These are phyloP conservation scores for Microplitis deprimator DNA, from an alignment of 2,888 invertebrate species.

Conservation along the genomic window DNA sequence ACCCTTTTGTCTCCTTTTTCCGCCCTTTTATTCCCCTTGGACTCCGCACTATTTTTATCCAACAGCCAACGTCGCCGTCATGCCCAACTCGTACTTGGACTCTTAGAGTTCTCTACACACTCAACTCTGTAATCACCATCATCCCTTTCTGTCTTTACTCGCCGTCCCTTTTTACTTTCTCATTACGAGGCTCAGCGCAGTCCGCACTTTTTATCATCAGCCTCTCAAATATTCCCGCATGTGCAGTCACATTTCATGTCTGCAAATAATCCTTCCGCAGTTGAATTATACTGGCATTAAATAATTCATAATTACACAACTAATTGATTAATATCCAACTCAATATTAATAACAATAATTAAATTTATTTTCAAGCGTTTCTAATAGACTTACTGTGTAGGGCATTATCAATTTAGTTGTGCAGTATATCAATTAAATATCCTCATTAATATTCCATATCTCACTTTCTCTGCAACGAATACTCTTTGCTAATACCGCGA, in stretches of 20 bases:
- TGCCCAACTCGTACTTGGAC: conserved; percentile 2
- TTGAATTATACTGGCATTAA: too few relatives aligned
- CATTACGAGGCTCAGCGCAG: conserved; percentile 7
- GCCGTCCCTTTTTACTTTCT: conserved; percentile 53
- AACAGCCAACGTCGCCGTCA: conserved; percentile 43
- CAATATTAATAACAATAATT: background rate
- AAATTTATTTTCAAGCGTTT: background rate
- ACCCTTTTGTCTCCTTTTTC: conserved; percentile 45
- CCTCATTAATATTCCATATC: background rate
- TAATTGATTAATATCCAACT: background rate
- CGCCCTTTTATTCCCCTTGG: conserved; percentile 42
- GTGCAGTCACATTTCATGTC: background rate
- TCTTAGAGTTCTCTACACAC: background rate
- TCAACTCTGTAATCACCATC: conserved; percentile 63
- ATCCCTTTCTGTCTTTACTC: conserved; percentile 55
- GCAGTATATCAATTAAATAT: background rate
- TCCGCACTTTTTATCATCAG: background rate
- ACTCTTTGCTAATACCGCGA: background rate
- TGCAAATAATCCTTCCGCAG: too few relatives aligned
- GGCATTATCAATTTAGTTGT: background rate
- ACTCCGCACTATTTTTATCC: conserved; percentile 48
- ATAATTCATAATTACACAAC: background rate
- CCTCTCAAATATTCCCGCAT: conserved; percentile 1
- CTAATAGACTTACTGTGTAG: background rate
- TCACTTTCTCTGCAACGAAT: background rate